A percentile compares a stretch with the other conserved stretches of the same genome.
These are phyloP conservation scores for Lordiphosa mommai DNA, from an alignment of 1,140 invertebrate species.

Conservation along the genomic window DNA sequence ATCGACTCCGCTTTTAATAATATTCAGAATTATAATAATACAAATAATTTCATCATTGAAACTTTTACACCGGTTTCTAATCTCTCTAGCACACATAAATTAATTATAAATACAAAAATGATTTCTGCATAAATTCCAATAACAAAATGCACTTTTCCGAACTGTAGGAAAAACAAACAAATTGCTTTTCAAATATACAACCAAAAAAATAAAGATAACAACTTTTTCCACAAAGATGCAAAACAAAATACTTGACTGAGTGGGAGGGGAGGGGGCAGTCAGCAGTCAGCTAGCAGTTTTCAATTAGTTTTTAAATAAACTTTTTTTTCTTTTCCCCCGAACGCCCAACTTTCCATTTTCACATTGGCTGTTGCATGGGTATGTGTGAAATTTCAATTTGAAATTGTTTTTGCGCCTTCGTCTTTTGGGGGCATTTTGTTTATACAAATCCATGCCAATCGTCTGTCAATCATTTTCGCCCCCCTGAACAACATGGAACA, in stretches of 20 bases:
- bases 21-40: too few species aligned
- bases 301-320: slow-evolving; percentile 77
- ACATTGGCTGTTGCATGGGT: slow-evolving; percentile 11
- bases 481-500: slow-evolving; percentile 16
- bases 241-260: slow-evolving; percentile 39
- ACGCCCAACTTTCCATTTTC: slow-evolving; percentile 63
- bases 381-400: slow-evolving; percentile 31
- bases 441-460: slow-evolving; percentile 78
- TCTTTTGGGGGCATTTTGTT: slow-evolving; percentile 42
- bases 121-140: slow-evolving; percentile 58
- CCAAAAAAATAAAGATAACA: slow-evolving; percentile 11
- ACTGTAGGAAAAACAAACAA: slow-evolving; percentile 59
- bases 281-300: slow-evolving; percentile 52
- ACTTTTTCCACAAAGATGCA: background rate
- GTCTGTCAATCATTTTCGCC: slow-evolving; percentile 75
- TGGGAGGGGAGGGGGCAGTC: background rate
- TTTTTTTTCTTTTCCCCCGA: slow-evolving; percentile 20
- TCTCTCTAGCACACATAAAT: too few species aligned
- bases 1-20: too few species aligned
- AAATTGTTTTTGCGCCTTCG: slow-evolving; percentile 44
- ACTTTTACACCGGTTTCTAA: too few species aligned
- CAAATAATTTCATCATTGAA: too few species aligned
- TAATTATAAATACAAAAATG: too few species aligned
- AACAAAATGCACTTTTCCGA: slow-evolving; percentile 69
- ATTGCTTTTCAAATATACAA: slow-evolving; percentile 49